Evolutionary conservation across 2,113 vertebrate species (phyloP).

Genomic region (Bos javanicus): DNA sequence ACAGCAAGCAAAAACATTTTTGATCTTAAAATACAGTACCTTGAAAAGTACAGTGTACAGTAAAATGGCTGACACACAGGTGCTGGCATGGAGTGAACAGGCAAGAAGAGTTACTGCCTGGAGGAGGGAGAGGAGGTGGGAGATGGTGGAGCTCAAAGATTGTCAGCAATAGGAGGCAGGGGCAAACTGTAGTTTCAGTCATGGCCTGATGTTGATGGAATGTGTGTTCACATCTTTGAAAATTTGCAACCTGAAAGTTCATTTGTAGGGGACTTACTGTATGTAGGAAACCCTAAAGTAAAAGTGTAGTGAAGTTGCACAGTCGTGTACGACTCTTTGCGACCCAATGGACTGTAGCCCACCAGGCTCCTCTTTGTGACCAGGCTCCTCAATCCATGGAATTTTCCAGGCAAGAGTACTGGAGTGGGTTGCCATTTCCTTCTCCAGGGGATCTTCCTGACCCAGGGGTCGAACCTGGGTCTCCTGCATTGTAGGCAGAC

Average conservation of each 20-base stretch:
- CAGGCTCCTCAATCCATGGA: background rate
- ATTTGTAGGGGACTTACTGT: background rate
- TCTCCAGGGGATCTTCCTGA: background rate
- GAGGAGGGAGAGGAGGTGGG: background rate
- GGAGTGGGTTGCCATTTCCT: background rate
- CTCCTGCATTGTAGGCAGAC: background rate
- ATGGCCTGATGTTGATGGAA: background rate
- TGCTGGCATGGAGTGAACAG: background rate
- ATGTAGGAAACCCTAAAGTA: background rate
- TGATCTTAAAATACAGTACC: background rate
- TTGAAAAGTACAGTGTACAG: background rate
- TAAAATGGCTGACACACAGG: background rate
- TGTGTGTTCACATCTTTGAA: background rate
- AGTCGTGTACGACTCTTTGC: rapidly evolving
- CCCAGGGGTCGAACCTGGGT: background rate
- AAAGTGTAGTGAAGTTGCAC: background rate
- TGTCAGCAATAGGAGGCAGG: background rate
- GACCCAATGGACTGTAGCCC: background rate
- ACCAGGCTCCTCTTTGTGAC: background rate
- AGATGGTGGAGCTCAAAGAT: background rate
- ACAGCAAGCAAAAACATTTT: background rate
- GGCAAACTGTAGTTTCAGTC: background rate
- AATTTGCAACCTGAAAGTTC: background rate
- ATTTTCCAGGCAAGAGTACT: background rate
- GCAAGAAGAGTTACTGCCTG: background rate